phyloP scores from a whole-genome alignment of 2,797 vertebrate genomes.

The Etheostoma nigrum region DNA sequence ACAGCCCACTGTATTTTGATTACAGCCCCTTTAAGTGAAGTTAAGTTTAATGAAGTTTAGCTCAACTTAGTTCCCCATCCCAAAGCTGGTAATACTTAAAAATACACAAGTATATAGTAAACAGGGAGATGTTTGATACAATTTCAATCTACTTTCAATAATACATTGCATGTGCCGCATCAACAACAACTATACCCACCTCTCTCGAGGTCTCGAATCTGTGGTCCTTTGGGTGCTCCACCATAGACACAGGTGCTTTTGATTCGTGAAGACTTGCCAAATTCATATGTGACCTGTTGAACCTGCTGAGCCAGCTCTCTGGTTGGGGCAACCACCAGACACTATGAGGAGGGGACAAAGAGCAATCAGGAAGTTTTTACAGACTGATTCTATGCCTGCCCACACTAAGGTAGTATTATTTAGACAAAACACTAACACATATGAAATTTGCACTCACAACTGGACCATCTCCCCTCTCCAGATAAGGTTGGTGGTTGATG shows the following conservation, averaged over 20 bases:
- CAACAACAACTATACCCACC: conserved; percentile 79
- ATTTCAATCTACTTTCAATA: neutral
- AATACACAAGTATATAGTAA: neutral
- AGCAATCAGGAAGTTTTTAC: neutral
- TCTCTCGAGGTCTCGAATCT: conserved; percentile 97
- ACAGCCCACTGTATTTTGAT: too few species aligned
- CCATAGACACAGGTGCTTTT: conserved; percentile 99
- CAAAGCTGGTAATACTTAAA: neutral
- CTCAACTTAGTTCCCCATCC: neutral
- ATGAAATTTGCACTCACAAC: conserved; percentile 88
- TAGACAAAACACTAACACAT: neutral
- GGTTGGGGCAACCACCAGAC: conserved; percentile 95
- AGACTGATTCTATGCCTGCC: neutral
- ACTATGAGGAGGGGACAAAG: conserved; percentile 79
- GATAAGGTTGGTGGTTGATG: conserved; percentile 98
- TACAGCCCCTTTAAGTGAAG: too few species aligned
- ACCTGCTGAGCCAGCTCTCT: conserved; percentile 98
- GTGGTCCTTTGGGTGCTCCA: conserved; percentile 92
- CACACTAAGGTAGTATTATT: neutral
- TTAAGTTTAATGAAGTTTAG: neutral
- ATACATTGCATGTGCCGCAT: neutral
- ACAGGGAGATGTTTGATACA: neutral
- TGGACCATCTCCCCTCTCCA: conserved; percentile 98
- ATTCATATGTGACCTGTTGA: conserved; percentile 95
- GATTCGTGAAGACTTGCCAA: conserved; percentile 94